These are phyloP conservation scores for Paedocypris sp. DNA, from an alignment of 2,113 vertebrate genomes.

Conservation along the genomic window DNA sequence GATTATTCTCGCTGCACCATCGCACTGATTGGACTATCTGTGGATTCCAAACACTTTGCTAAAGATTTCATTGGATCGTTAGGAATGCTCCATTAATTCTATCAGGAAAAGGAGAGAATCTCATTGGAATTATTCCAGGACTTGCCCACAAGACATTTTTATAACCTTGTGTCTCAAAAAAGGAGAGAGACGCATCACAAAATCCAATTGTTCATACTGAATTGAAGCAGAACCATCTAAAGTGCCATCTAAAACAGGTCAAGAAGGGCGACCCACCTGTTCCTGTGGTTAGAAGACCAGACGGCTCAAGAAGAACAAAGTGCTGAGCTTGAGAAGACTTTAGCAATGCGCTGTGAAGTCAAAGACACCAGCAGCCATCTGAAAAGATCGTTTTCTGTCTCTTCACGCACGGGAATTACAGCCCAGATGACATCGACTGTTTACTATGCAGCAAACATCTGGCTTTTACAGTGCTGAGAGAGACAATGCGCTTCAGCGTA, in stretches of 20 bases:
- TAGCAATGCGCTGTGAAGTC: constrained; percentile 34
- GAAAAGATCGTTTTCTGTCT: constrained; percentile 41
- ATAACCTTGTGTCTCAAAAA: neutral
- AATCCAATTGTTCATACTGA: too few species aligned
- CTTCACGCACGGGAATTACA: constrained; percentile 28
- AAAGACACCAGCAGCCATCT: constrained; percentile 43
- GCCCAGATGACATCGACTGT: constrained; percentile 38
- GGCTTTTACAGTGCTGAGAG: constrained; percentile 29
- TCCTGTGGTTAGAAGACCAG: constrained; percentile 42
- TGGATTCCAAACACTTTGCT: too few species aligned
- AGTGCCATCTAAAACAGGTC: constrained; percentile 28
- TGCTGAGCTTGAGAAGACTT: constrained; percentile 25
- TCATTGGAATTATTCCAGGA: too few species aligned
- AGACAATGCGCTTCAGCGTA: constrained; percentile 10
- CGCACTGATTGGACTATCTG: too few species aligned
- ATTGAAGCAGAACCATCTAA: constrained; percentile 2
- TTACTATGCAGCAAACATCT: constrained; percentile 50
- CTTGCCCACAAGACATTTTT: neutral
- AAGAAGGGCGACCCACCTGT: constrained; percentile 49
- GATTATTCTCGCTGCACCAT: too few species aligned
- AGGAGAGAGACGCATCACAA: neutral
- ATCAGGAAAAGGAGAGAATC: too few species aligned
- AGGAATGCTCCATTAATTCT: too few species aligned
- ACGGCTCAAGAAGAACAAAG: constrained; percentile 43
- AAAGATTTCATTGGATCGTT: too few species aligned